Base-by-base conservation (phyloP, 2,113 vertebrate genomes). In the Neolamprologus modestus region DNA sequence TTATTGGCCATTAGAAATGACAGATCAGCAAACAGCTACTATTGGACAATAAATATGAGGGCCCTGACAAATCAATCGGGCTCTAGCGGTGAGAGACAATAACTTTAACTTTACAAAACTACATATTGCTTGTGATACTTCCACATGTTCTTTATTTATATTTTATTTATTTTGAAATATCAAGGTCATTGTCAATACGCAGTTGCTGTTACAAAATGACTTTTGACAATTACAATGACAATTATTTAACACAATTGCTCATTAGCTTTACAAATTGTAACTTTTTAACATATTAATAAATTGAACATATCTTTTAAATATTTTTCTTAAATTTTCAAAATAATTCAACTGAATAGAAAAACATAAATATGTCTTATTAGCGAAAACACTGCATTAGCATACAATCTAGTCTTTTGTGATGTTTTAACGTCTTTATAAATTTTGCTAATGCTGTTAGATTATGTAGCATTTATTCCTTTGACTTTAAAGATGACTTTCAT, bases 191-290 rank as follows among this genome's bases (percentile, higher is more conserved):
- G 5, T 68, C 35, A 40, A 40, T 14, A 4, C 0, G 2, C 35
- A 24, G 63, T 68, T 68, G 7, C 63, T 14, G 7, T 1, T 40
- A 42, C n/a, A 42, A 14, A 13, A 24, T 24, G 12, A 71, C 7
- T 42, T 68, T 24, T 24, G 24, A 24, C 24, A 24, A 24, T 24
- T 24, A 24, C 24, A 24, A 24, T 24, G 24, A 24, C 24, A 24
- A 28, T 45, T 17, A 26, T 45, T 73, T 73, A 71, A 4, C 13
- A 45, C 1, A 0, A 42, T 16, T 73, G 13, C 8, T 7, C 37
- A 26, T 71, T 71, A 71, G 35, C 35, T 10, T 71, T 35, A 63
- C 0, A 63, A 11, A 33, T 61, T 17, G 0, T 7, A 63, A 63
- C 28, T 63, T 33, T 63, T 7, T 35, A 63, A 33, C 2, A 35